Conservation (phyloP, 2,888 invertebrate genomes). For the Apamea sordens region DNA sequence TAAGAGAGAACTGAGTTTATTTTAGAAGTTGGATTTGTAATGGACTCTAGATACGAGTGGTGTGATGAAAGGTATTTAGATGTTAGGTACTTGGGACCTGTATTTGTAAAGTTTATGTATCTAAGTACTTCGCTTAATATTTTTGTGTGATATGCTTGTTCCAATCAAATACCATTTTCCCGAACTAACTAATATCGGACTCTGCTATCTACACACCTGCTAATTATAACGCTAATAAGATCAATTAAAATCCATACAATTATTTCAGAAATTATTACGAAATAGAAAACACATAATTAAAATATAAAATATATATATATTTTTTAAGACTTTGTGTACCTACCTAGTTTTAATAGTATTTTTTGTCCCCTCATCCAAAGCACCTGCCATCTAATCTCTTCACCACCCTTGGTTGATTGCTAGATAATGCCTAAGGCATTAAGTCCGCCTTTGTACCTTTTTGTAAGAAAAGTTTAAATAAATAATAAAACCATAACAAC, state of each 20-base stretch:
- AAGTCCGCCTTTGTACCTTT: too few relatives aligned
- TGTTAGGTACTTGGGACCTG: neutral
- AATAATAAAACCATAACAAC: neutral
- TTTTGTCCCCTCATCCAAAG: too few relatives aligned
- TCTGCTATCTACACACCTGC: neutral
- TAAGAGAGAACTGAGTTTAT: conserved; percentile 3
- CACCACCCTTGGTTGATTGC: too few relatives aligned
- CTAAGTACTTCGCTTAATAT: neutral
- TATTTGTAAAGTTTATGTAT: neutral
- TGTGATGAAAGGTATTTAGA: neutral
- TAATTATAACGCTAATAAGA: neutral
- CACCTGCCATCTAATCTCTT: too few relatives aligned
- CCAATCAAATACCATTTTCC: neutral
- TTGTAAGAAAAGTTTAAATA: too few relatives aligned
- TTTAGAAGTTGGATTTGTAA: neutral
- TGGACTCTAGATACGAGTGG: neutral
- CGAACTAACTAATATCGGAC: too few relatives aligned
- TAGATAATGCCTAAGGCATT: too few relatives aligned
- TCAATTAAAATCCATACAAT: neutral
- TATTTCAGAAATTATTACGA: neutral
- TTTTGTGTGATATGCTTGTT: neutral
- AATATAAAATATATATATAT: too few relatives aligned
- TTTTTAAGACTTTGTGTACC: too few relatives aligned
- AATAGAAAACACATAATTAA: too few relatives aligned
- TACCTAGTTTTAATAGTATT: too few relatives aligned